Conservation (phyloP, 2,888 invertebrate genomes). For the Rugalucina vietnamica region DNA sequence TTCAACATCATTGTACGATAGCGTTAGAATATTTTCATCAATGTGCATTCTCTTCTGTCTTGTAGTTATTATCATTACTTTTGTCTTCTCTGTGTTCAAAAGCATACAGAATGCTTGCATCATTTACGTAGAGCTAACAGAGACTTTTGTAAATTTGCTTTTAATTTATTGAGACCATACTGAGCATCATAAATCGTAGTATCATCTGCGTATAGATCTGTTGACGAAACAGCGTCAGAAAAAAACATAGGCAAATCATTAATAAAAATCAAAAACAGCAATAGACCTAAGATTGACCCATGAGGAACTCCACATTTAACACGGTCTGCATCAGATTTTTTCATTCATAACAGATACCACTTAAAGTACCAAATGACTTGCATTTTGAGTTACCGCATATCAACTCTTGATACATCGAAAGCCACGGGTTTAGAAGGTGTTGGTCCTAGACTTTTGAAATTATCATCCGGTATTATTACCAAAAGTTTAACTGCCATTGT, state of each 20-base stretch:
- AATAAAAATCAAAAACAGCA: not conserved
- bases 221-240: not conserved
- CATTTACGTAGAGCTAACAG: not conserved
- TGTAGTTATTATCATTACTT: not conserved
- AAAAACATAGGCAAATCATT: not conserved
- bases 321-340: not conserved
- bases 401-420: no score
- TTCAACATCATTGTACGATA: not conserved
- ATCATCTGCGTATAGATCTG: not conserved
- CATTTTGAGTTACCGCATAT: no score
- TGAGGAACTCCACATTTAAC: not conserved
- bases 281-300: not conserved
- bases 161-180: not conserved
- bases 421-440: no score
- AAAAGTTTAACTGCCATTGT: no score
- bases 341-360: no score
- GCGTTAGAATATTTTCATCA: not conserved
- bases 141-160: not conserved
- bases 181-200: not conserved
- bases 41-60: not conserved
- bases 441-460: no score
- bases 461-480: no score
- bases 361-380: no score
- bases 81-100: not conserved
- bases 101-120: not conserved